These are phyloP conservation scores for Prosopocoilus inquinatus DNA, from an alignment of 2,888 invertebrate genomes.

Conservation along the genomic window DNA sequence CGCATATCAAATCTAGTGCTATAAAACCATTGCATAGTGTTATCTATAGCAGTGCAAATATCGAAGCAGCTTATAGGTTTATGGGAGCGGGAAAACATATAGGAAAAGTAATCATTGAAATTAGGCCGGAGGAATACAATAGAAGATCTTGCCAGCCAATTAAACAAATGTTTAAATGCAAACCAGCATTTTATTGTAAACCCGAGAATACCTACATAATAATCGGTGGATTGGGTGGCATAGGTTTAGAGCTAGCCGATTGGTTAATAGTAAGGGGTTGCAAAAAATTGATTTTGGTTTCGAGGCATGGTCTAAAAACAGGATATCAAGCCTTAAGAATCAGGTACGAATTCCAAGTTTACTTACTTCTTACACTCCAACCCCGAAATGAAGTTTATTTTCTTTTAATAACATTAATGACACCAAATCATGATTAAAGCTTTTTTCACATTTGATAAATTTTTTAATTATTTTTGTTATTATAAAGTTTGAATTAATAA, in stretches of 20 bases:
- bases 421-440: too few species aligned
- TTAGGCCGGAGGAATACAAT: conserved; percentile 34
- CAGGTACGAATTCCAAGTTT: not conserved
- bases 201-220: conserved; percentile 48
- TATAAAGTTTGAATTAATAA: too few species aligned
- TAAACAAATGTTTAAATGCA: conserved; percentile 7
- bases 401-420: too few species aligned
- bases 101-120: conserved; percentile 63
- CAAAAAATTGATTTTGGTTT: conserved; percentile 73
- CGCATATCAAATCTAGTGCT: conserved; percentile 52
- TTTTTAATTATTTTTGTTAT: too few species aligned
- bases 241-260: conserved; percentile 84
- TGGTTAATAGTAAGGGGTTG: conserved; percentile 85
- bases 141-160: conserved; percentile 16
- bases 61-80: conserved; percentile 70
- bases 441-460: too few species aligned
- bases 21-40: conserved; percentile 67
- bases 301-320: conserved; percentile 73
- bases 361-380: too few species aligned
- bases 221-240: conserved; percentile 84
- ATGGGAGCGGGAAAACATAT: conserved; percentile 74
- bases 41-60: conserved; percentile 62
- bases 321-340: conserved; percentile 77
- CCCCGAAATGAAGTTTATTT: too few species aligned
- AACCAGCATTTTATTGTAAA: conserved; percentile 25